Conservation (phyloP, 37 sponge, comb jelly and placozoan species). For the Ephydatia muelleri region DNA sequence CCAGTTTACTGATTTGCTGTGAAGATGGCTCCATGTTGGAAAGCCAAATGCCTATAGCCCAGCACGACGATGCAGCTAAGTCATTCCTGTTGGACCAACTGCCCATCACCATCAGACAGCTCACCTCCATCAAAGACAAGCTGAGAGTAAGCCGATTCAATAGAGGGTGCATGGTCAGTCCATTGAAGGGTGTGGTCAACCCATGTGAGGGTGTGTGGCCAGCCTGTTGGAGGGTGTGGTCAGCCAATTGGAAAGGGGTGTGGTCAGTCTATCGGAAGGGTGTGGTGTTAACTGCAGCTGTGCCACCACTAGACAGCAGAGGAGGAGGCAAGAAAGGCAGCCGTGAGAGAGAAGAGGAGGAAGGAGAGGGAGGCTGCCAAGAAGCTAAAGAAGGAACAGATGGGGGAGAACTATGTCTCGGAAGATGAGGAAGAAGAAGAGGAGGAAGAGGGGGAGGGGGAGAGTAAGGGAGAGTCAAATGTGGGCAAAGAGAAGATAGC, state of each 20-base stretch:
- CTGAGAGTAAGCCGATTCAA: constrained; percentile 56
- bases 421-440: constrained; percentile 77
- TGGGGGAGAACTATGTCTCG: constrained; percentile 62
- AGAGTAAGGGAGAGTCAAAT: constrained; percentile 69
- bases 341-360: constrained; percentile 61
- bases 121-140: constrained; percentile 79
- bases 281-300: not conserved
- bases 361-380: constrained; percentile 64
- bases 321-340: constrained; percentile 60
- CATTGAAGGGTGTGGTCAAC: not conserved
- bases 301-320: constrained; percentile 56
- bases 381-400: constrained; percentile 36
- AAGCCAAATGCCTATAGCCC: constrained; percentile 62
- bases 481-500: constrained; percentile 34
- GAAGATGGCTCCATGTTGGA: constrained; percentile 84
- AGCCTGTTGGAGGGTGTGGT: too few relatives aligned
- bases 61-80: constrained; percentile 55
- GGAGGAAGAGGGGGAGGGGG: constrained; percentile 64
- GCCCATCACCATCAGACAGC: constrained; percentile 30
- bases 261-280: not conserved
- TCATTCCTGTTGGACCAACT: constrained; percentile 66
- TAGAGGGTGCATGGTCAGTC: not conserved
- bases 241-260: too few relatives aligned
- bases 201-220: not conserved
- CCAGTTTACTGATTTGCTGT: constrained; percentile 78